Conservation (phyloP, 2,113 vertebrate species). For the Crypturellus undulatus region DNA sequence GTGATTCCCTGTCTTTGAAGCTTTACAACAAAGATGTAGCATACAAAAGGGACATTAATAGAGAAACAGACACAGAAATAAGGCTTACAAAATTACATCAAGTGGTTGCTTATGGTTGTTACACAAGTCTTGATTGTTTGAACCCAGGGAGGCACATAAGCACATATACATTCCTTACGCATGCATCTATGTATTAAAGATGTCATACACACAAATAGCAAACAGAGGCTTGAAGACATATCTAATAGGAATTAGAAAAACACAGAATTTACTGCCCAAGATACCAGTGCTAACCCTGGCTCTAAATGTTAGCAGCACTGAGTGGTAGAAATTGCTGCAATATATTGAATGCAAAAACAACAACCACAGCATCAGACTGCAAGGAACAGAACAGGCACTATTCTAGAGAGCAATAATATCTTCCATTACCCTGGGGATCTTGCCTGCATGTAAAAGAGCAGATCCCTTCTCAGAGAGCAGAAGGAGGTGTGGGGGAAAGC, state of each 20-base stretch:
- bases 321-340: background rate
- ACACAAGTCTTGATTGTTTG: background rate
- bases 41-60: background rate
- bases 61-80: background rate
- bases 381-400: background rate
- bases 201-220: background rate
- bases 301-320: background rate
- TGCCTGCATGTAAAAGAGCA: background rate
- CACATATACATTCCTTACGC: background rate
- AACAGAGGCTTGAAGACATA: background rate
- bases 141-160: background rate
- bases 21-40: background rate
- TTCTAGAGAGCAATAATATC: background rate
- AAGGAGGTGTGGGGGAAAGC: fast-evolving
- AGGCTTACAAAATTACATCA: background rate
- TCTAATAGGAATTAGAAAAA: background rate
- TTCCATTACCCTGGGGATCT: background rate
- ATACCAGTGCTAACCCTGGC: background rate
- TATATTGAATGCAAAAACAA: background rate
- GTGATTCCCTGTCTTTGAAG: background rate
- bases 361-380: background rate
- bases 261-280: background rate
- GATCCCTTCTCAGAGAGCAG: background rate
- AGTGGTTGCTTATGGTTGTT: background rate
- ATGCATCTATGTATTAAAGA: background rate